phyloP scores from a whole-genome alignment of 2,797 vertebrate species.

The Parotocinclus haroldoi region DNA sequence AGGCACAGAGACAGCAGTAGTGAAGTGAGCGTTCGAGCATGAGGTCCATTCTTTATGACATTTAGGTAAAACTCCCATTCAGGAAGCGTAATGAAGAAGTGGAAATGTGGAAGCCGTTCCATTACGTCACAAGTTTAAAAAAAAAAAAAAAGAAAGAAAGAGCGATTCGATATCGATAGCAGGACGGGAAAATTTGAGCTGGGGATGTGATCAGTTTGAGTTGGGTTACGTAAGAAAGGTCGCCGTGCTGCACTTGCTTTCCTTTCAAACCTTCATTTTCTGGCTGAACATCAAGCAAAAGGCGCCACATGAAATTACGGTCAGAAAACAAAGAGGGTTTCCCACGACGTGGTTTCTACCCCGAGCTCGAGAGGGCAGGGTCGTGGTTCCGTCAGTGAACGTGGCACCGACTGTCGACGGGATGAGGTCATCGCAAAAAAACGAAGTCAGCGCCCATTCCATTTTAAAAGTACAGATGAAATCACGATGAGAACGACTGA shows the following conservation, averaged over 20 bases:
- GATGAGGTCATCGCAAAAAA: constrained; percentile 4
- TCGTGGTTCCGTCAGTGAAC: neutral
- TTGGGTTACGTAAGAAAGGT: neutral
- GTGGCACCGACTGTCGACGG: too few relatives aligned
- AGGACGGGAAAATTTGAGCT: neutral
- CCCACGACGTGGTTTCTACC: constrained; percentile 4
- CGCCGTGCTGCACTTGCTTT: neutral
- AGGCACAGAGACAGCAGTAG: too few relatives aligned
- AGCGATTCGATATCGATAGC: neutral
- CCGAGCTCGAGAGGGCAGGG: neutral
- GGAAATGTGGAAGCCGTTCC: neutral
- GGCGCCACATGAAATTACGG: constrained; percentile 17
- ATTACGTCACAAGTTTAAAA: too few relatives aligned
- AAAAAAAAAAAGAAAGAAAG: too few relatives aligned
- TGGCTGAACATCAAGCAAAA: neutral
- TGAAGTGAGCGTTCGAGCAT: too few relatives aligned
- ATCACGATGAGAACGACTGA: too few relatives aligned
- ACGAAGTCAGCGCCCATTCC: too few relatives aligned
- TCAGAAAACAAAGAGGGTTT: constrained; percentile 9
- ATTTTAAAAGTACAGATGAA: too few relatives aligned
- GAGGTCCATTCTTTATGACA: too few relatives aligned
- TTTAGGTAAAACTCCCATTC: too few relatives aligned
- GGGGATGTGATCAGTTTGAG: too few relatives aligned
- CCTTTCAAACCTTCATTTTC: neutral
- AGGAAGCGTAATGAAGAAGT: neutral